phyloP scores from a whole-genome alignment of 2,888 invertebrate species.

The Arctia plantaginis region DNA sequence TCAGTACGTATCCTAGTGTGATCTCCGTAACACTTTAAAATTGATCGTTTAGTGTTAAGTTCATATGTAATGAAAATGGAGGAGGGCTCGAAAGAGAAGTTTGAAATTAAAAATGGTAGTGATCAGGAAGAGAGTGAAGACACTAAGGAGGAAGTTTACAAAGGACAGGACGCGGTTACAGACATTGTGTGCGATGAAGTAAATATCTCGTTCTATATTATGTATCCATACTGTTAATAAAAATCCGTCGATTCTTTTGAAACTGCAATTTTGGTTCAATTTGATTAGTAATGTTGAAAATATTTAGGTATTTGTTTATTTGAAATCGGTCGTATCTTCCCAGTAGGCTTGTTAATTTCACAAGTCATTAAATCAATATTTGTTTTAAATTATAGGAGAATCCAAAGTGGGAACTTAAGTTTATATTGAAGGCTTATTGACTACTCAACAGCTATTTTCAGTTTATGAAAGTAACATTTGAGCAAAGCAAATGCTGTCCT shows the following conservation, averaged over 20 bases:
- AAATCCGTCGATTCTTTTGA: no score
- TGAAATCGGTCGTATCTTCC: background rate
- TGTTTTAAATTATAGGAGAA: background rate
- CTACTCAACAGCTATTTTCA: no score
- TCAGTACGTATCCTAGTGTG: slow-evolving; percentile 61
- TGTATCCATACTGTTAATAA: background rate
- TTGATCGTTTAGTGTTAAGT: slow-evolving; percentile 54
- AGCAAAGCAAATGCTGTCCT: background rate
- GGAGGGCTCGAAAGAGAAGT: slow-evolving; percentile 53
- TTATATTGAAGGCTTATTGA: no score
- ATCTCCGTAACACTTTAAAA: slow-evolving; percentile 53
- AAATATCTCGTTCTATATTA: slow-evolving; percentile 44
- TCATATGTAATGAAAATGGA: slow-evolving; percentile 61
- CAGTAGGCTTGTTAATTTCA: background rate
- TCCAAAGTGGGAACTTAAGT: background rate
- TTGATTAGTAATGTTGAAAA: no score
- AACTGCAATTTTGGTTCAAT: no score
- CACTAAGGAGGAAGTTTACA: slow-evolving; percentile 60
- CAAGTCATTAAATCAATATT: background rate
- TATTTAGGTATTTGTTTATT: no score
- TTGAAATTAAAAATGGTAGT: slow-evolving; percentile 31
- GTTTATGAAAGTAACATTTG: background rate
- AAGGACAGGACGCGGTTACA: slow-evolving; percentile 65
- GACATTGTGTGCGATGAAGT: slow-evolving; percentile 68
- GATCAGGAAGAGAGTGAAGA: slow-evolving; percentile 45